Percentiles rank a stretch among this genome's conserved stretches.
Conservation (phyloP, 2,797 vertebrate genomes). For the Pelobates cultripes region DNA sequence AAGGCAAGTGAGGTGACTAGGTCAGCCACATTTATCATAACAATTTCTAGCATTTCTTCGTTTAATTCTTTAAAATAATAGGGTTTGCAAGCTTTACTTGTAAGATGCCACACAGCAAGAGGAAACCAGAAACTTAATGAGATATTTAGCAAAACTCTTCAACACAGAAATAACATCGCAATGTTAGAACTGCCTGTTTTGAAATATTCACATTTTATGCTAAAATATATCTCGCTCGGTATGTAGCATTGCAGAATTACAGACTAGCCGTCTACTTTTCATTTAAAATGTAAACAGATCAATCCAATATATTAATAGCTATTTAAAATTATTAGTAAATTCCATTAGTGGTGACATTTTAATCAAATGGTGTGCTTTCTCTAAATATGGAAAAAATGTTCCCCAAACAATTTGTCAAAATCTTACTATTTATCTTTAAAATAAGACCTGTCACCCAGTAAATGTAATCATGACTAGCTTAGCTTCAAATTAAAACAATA, state of each 20-base stretch:
- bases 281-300: too few species aligned
- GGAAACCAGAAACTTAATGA: constrained; percentile 53
- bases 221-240: constrained; percentile 1
- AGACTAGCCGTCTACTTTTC: constrained; percentile 27
- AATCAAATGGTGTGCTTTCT: not conserved
- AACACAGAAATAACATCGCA: not conserved
- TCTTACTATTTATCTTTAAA: too few species aligned
- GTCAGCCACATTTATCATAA: constrained; percentile 40
- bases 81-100: constrained; percentile 32
- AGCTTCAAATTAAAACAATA: too few species aligned
- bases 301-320: constrained; percentile 17
- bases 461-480: too few species aligned
- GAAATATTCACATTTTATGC: constrained; percentile 27
- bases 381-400: too few species aligned
- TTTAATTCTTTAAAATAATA: constrained; percentile 50
- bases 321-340: not conserved
- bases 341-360: not conserved
- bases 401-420: too few species aligned
- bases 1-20: constrained; percentile 34
- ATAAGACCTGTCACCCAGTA: too few species aligned
- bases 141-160: constrained; percentile 35
- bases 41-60: constrained; percentile 31
- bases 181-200: not conserved
- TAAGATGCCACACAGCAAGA: constrained; percentile 50
- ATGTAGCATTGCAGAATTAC: constrained; percentile 11